Base-by-base conservation (phyloP, 2,888 invertebrate species). In the Euclidia mi region DNA sequence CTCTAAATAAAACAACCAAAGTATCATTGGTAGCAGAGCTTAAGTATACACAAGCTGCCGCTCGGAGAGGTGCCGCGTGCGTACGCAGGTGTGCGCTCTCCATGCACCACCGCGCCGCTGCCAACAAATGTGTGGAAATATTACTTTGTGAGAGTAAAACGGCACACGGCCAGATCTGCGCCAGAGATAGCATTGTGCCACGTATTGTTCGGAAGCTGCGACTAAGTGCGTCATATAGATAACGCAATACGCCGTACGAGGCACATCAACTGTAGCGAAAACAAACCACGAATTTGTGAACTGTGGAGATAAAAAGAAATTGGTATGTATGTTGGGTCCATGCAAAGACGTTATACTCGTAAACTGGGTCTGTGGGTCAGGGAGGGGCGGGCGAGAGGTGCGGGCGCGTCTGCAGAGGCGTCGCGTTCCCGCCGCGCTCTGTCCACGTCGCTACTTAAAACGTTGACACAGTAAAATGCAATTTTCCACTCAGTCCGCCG, bases 351-450 rank as follows among this genome's bases (percentile, higher is more conserved):
- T 45, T 70, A 48, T 50, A n/a, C n/a, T n/a, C n/a, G n/a, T n/a
- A 53, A 72, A 72, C 56, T 72, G 49, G 74, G 72, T 74, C 65
- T 70, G 47, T 72, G 71, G 72, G 72, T 72, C 74, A 72, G 58
- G 51, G 46, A 37, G 64, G 49, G 44, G 52, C 3, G 28, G 34
- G 17, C 15, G 11, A 3, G 40, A 4, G 25, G 12, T 25, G 25
- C n/a, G 28, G 17, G 10, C n/a, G n/a, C n/a, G n/a, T n/a, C n/a
- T n/a, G n/a, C n/a, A n/a, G n/a, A n/a, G n/a, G n/a, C n/a, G n/a
- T n/a, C n/a, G n/a, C n/a, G n/a, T n/a, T n/a, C n/a, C n/a, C n/a
- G n/a, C n/a, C n/a, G n/a, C n/a, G n/a, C n/a, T n/a, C n/a, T n/a
- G n/a, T n/a, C n/a, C n/a, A n/a, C n/a, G n/a, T n/a, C n/a, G n/a